Evolutionary conservation across 2,888 invertebrate genomes (phyloP), one percentile per base, ranked within the genome.

Genomic region (Trissoscelio sp.): DNA sequence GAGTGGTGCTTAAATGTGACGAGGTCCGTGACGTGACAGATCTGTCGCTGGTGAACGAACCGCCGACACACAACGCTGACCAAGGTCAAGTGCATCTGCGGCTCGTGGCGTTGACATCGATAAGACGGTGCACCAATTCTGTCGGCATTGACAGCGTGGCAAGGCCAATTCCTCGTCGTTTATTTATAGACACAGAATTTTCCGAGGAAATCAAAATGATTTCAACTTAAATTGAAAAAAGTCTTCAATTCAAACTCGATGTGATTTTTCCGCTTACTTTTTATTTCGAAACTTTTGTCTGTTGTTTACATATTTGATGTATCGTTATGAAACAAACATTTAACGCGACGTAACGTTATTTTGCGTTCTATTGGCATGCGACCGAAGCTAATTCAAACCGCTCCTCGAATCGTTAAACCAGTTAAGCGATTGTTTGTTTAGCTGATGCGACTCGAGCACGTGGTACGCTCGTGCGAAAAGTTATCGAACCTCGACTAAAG

Each of bases 351-450:
- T 60, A 37, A 55, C 72, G 42, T 73, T 53, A 60, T 58, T 73
- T 67, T 39, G 34, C 39, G 66, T 53, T 74, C 34, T 62, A 75
- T 69, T 57, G 80, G 46, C 70, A 57, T 18, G 64, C 48, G 48
- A 72, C 64, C 51, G 62, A 14, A 60, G 72, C 60, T 73, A 72
- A 79, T 67, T 72, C 58, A 58, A 51, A 44, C 44, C 57, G 11
- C 79, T 44, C 12, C 39, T 66, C 64, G 55, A 66, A 74, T 74
- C 75, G 72, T 81, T 66, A 72, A 81, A 81, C 72, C 55, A 75
- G 62, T 81, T 75, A 77, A 81, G 53, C 60, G 66, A 70, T 70
- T 80, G 77, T 82, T 84, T 82, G 79, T 82, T 77, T 83, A 83
- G 77, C 75, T 77, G 82, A 69, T 81, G 79, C 39, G 51, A 44